phyloP scores from a whole-genome alignment of 2,888 invertebrate genomes.

The Branchellion lobata region DNA sequence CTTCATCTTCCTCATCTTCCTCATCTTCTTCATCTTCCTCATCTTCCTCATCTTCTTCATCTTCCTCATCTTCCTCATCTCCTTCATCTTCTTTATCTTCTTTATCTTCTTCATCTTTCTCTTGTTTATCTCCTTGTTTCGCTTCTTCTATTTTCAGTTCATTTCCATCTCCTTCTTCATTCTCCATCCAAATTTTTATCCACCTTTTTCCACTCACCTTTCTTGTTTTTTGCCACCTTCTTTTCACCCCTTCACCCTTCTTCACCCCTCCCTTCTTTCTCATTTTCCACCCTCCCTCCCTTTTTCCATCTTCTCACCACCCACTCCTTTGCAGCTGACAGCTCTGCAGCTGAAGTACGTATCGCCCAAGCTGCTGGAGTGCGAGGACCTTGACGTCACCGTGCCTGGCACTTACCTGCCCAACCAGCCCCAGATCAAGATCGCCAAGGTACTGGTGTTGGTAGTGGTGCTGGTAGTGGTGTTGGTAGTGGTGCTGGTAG shows the following conservation, averaged over 20 bases:
- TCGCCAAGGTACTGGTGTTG: constrained; percentile 85
- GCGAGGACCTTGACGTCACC: constrained; percentile 88
- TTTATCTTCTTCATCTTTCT: background rate
- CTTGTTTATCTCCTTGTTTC: no score
- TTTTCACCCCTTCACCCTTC: background rate
- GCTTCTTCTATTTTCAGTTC: background rate
- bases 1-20: background rate
- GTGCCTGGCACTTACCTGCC: constrained; percentile 98
- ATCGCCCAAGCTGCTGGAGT: constrained; percentile 83
- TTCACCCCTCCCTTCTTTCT: background rate
- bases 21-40: background rate
- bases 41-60: background rate
- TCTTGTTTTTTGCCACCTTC: no score
- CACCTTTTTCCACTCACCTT: no score
- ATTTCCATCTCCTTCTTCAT: no score
- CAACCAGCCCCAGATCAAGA: constrained; percentile 74
- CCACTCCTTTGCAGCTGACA: constrained; percentile 57
- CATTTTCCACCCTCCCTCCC: background rate
- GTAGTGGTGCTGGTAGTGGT: no score
- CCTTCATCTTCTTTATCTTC: background rate
- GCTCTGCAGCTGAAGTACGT: constrained; percentile 77
- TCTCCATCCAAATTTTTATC: no score
- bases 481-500: no score
- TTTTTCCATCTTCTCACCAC: background rate
- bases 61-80: background rate